phyloP scores from a whole-genome alignment of 2,797 vertebrate species.

The Artibeus jamaicensis region DNA sequence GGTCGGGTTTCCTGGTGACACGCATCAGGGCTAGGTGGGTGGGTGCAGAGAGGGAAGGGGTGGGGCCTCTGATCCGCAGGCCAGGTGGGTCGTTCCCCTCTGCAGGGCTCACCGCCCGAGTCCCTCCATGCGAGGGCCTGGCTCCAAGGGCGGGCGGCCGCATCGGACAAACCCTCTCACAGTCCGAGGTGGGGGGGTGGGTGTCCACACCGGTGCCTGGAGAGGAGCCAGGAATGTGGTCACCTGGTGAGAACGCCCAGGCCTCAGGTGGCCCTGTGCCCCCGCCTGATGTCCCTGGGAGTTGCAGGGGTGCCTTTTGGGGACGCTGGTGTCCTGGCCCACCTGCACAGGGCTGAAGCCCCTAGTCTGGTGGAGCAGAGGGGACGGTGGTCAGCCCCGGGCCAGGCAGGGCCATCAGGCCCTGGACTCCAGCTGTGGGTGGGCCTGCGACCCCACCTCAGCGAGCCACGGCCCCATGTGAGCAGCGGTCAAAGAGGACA shows the following conservation, averaged over 20 bases:
- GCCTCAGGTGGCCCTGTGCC: not conserved
- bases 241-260: not conserved
- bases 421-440: fast-evolving
- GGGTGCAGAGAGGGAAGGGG: not conserved
- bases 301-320: not conserved
- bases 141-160: too few relatives aligned
- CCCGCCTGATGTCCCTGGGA: not conserved
- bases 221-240: not conserved
- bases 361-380: fast-evolving
- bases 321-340: not conserved
- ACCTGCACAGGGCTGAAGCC: not conserved
- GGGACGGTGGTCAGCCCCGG: not conserved
- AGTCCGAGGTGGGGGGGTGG: too few relatives aligned
- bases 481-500: not conserved
- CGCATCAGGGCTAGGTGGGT: not conserved
- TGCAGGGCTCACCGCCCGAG: not conserved
- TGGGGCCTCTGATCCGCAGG: not conserved
- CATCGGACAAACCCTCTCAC: not conserved
- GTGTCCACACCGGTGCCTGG: not conserved
- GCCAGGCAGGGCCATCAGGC: too few relatives aligned
- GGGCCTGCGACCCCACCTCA: fast-evolving
- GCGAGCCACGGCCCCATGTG: not conserved
- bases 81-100: not conserved
- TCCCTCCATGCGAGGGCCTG: not conserved
- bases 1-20: not conserved